Evolutionary conservation across 2,797 vertebrate species (phyloP).

Genomic region (Eupleurogrammus muticus): DNA sequence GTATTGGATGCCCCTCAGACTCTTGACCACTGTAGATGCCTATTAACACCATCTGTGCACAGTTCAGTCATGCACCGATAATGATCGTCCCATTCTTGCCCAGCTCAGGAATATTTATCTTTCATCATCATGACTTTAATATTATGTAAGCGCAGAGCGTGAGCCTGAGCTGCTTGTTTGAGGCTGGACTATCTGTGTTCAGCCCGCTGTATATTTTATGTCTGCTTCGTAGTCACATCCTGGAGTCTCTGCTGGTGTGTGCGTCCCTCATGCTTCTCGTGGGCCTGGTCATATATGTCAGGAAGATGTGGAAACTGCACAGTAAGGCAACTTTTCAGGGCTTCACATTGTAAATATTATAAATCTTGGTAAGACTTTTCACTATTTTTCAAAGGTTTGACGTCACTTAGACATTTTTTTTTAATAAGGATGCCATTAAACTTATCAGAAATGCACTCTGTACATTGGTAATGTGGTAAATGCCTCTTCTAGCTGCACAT

Average conservation of each 20-base stretch:
- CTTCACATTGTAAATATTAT: conserved; percentile 4
- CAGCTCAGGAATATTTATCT: conserved; percentile 6
- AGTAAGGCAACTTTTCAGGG: conserved; percentile 65
- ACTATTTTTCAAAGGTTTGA: no score
- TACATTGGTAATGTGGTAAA: no score
- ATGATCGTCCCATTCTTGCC: conserved; percentile 13
- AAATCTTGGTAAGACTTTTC: not conserved
- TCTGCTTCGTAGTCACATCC: conserved; percentile 66
- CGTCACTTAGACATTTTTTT: no score
- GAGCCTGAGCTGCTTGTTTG: not conserved
- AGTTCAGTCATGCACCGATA: conserved; percentile 30
- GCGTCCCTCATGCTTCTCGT: conserved; percentile 58
- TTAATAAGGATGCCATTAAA: no score
- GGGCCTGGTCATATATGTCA: conserved; percentile 37
- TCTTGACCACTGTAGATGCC: conserved; percentile 8
- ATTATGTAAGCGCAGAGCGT: not conserved
- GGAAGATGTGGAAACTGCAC: conserved; percentile 54
- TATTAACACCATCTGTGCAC: not conserved
- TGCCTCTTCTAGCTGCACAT: no score
- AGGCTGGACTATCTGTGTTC: not conserved
- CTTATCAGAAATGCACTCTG: no score
- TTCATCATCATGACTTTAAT: conserved; percentile 12
- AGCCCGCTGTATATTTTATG: conserved; percentile 3
- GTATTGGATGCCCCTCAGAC: not conserved
- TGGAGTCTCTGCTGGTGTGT: conserved; percentile 57